Evolutionary conservation across 2,888 invertebrate species (phyloP).

Genomic region (Ophonus ardosiacus): DNA sequence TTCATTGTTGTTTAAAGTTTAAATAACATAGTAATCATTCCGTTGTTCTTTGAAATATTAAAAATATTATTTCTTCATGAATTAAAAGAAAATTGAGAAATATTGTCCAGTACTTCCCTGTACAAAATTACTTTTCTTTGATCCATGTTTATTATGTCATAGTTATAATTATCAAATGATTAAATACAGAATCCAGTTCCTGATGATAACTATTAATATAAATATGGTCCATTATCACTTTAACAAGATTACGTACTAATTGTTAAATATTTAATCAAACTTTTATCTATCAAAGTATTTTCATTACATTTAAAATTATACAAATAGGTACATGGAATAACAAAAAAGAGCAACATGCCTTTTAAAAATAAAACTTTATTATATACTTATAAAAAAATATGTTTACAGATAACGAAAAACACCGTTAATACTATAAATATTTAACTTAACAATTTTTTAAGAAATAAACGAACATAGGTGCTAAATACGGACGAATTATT

Average conservation of each 20-base stretch:
- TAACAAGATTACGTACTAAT: too few species aligned
- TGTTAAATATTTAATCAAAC: too few species aligned
- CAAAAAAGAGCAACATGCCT: too few species aligned
- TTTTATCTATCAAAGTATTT: too few species aligned
- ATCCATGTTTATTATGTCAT: conserved; percentile 6
- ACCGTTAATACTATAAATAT: too few species aligned
- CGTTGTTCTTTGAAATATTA: not conserved
- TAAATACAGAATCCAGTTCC: not conserved
- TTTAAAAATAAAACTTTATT: too few species aligned
- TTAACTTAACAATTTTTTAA: too few species aligned
- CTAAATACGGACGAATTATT: not conserved
- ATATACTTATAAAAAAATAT: too few species aligned
- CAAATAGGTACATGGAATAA: too few species aligned
- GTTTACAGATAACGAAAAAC: too few species aligned
- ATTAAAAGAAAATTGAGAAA: not conserved
- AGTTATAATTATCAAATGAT: conserved; percentile 22
- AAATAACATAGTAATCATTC: not conserved
- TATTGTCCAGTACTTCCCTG: not conserved
- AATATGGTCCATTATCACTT: not conserved
- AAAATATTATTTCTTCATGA: not conserved
- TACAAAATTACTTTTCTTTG: not conserved
- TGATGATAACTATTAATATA: not conserved
- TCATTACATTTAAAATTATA: too few species aligned
- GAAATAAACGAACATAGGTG: too few species aligned
- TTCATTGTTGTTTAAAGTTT: not conserved